Evolutionary conservation across 2,888 invertebrate genomes (phyloP).

Genomic region (Neelides folsomi): DNA sequence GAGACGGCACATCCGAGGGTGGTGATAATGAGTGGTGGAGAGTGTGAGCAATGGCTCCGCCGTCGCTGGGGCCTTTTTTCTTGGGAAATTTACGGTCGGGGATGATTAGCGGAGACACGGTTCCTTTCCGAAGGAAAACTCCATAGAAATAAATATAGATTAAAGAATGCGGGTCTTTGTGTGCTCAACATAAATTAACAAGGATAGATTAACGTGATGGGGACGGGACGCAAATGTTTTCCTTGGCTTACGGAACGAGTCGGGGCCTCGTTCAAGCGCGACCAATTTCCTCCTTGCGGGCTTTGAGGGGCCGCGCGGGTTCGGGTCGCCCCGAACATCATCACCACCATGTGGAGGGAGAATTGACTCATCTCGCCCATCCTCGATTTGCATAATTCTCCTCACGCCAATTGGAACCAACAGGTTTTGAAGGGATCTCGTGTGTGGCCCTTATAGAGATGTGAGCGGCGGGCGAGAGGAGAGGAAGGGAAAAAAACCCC

Average conservation of each 20-base stretch:
- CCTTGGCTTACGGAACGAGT: slow-evolving; percentile 32
- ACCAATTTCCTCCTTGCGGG: slow-evolving; percentile 32
- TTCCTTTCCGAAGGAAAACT: slow-evolving; percentile 33
- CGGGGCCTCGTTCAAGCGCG: slow-evolving; percentile 33
- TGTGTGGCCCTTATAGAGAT: slow-evolving; percentile 34
- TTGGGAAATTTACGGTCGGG: slow-evolving; percentile 28
- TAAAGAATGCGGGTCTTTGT: slow-evolving; percentile 33
- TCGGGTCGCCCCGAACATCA: neutral
- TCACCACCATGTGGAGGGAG: neutral
- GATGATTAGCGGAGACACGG: slow-evolving; percentile 34
- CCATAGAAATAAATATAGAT: slow-evolving; percentile 33
- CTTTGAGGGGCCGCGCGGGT: neutral
- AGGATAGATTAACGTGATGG: slow-evolving; percentile 34
- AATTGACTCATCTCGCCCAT: neutral
- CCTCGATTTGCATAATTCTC: neutral
- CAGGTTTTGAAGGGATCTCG: slow-evolving; percentile 13
- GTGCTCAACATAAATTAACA: slow-evolving; percentile 34
- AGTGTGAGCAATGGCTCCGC: slow-evolving; percentile 7
- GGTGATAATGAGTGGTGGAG: neutral
- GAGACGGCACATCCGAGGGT: too few species aligned
- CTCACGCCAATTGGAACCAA: slow-evolving; percentile 4
- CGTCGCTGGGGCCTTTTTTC: slow-evolving; percentile 8
- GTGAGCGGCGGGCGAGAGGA: slow-evolving; percentile 13
- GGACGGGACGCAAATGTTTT: slow-evolving; percentile 34
- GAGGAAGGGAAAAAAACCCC: slow-evolving; percentile 24